A percentile compares a stretch with the other conserved stretches of the same genome.
Evolutionary conservation across 2,113 vertebrate genomes (phyloP).

Genomic region (Sebastes fasciatus): DNA sequence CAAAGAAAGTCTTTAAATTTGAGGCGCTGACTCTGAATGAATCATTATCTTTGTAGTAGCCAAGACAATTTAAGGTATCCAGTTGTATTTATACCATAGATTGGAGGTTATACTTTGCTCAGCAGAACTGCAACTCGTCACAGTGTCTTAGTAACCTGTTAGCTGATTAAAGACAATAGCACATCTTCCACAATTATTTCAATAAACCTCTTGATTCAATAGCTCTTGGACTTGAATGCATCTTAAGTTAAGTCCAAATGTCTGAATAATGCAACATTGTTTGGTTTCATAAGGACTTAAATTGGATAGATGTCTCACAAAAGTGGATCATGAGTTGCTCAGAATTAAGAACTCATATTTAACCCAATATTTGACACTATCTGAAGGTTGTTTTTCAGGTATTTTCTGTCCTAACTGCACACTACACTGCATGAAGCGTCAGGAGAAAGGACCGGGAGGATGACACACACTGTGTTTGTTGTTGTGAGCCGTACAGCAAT

Average conservation of each 20-base stretch:
- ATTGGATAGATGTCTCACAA: background rate
- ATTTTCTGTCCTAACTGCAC: background rate
- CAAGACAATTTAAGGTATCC: conserved; percentile 12
- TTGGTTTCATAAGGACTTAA: background rate
- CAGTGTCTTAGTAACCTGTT: background rate
- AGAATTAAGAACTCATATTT: background rate
- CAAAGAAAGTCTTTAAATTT: background rate
- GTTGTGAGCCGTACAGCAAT: background rate
- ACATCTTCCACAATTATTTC: background rate
- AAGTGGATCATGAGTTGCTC: background rate
- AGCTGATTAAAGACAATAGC: conserved; percentile 24
- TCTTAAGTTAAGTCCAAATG: background rate
- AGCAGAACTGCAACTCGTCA: background rate
- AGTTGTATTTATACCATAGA: conserved; percentile 17
- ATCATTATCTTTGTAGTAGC: conserved; percentile 1
- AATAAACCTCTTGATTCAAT: conserved; percentile 2
- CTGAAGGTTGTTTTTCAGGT: background rate
- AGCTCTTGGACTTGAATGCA: background rate
- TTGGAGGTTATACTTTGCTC: conserved; percentile 13
- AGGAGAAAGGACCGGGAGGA: background rate
- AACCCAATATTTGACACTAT: background rate
- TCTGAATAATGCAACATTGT: background rate
- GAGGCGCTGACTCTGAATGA: background rate
- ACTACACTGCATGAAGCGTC: background rate
- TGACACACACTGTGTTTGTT: conserved; percentile 1